Evolutionary conservation across 2,888 invertebrate species (phyloP), one percentile per base, ranked within the genome.

Genomic region (Chymomyza amoena): DNA sequence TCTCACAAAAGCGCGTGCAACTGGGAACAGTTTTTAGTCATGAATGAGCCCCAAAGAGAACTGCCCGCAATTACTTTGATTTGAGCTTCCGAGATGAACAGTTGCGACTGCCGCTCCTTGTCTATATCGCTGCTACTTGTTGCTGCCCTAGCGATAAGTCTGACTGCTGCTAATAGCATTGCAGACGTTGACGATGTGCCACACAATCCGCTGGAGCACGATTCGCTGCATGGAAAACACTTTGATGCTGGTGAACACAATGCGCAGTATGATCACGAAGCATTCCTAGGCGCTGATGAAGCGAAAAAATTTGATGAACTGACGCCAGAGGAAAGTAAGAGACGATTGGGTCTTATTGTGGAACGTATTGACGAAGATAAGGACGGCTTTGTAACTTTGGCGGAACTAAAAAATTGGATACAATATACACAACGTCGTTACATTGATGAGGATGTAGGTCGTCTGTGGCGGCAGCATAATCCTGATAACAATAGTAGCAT

Each of bases 381-480:
- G 10, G 97, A 98, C 91, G 96, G 96, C 0, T 94, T 95, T 78
- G 94, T 98, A 4, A 95, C 96, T 0, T 94, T 97, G 70, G 95
- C 96, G 66, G 99, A 99, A 92, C 92, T 99, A 28, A 97, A 97
- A 91, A 96, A 97, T 80, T 99, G 99, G 99, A 99, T 99, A 87
- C 94, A 96, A 77, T 97, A 96, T 91, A 98, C 99, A 0, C 98
- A 99, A 92, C 95, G 95, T 84, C 93, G 97, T 66, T 99, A 99
- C 91, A 96, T 99, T 52, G 93, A 95, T 60, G 97, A 97, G 84
- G 98, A 99, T 91, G 97, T 98, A 0, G 96, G 97, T 36, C 93
- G 97, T 6, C 97, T 98, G 89, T 99, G 99, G 99, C 95, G 94
- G 78, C 96, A 97, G 76, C 97, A 98, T 88, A 97, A 97, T 90